Evolutionary conservation across 2,113 vertebrate genomes (phyloP).

Genomic region (Coregonus clupeaformis): DNA sequence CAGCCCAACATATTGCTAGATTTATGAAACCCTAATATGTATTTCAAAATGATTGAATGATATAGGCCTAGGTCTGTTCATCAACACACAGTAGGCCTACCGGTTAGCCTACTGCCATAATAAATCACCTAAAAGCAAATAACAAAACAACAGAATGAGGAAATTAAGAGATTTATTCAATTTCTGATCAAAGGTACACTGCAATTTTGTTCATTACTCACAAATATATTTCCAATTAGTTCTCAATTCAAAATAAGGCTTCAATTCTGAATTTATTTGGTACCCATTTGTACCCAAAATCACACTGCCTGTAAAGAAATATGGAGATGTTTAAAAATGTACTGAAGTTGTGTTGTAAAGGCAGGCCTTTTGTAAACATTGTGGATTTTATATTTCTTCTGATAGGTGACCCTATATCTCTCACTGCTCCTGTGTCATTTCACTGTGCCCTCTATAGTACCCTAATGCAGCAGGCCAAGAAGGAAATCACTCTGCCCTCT

Average conservation of each 20-base stretch:
- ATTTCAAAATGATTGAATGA: too few species aligned
- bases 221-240: slow-evolving; percentile 23
- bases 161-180: slow-evolving; percentile 46
- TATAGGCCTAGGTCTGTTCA: too few species aligned
- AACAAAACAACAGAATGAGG: not conserved
- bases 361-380: not conserved
- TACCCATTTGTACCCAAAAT: slow-evolving; percentile 46
- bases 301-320: slow-evolving; percentile 48
- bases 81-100: too few species aligned
- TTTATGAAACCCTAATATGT: too few species aligned
- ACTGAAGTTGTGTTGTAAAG: slow-evolving; percentile 1
- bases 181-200: slow-evolving; percentile 51
- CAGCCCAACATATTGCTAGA: too few species aligned
- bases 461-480: not conserved
- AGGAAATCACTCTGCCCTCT: slow-evolving; percentile 17
- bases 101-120: too few species aligned
- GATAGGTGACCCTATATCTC: not conserved
- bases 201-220: slow-evolving; percentile 43
- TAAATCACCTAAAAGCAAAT: not conserved
- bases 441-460: slow-evolving; percentile 23
- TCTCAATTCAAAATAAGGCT: slow-evolving; percentile 32
- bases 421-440: slow-evolving; percentile 8
- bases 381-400: not conserved
- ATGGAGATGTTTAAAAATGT: slow-evolving; percentile 31
- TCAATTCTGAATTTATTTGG: slow-evolving; percentile 13